Evolutionary conservation across 2,797 vertebrate genomes (phyloP).

Genomic region (Otolemur crassicaudatus): DNA sequence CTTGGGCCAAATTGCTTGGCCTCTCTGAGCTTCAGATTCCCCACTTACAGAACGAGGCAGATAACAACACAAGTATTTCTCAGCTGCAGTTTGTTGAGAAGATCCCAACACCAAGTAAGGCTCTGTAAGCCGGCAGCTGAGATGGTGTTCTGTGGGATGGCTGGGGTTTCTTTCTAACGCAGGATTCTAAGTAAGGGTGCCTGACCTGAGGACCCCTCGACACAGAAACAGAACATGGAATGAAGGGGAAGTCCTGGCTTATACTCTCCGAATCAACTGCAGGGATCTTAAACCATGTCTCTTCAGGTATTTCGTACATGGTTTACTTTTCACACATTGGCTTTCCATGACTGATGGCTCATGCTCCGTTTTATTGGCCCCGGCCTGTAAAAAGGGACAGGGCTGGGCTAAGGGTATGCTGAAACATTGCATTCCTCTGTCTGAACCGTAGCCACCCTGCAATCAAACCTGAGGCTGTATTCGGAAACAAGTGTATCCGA

Average conservation of each 20-base stretch:
- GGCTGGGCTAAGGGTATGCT: background rate
- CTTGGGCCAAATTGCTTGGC: background rate
- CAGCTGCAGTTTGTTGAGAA: background rate
- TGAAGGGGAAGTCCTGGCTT: background rate
- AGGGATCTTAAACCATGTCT: background rate
- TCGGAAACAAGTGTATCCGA: constrained; percentile 77
- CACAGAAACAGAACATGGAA: background rate
- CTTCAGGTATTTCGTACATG: background rate
- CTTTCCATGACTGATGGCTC: constrained; percentile 3
- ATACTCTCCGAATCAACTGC: background rate
- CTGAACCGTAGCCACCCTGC: constrained; percentile 67
- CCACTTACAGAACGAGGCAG: background rate
- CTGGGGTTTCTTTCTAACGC: background rate
- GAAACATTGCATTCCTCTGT: constrained; percentile 49
- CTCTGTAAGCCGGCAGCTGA: background rate
- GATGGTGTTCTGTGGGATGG: background rate
- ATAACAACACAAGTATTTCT: background rate
- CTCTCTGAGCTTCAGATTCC: background rate
- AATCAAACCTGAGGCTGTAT: constrained; percentile 62
- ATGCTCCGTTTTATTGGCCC: background rate
- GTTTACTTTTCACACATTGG: background rate
- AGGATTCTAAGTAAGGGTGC: background rate
- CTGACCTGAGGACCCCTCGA: background rate
- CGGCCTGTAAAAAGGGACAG: constrained; percentile 12
- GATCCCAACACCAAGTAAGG: constrained; percentile 3